These are phyloP conservation scores for Thymelicus acteon DNA, from an alignment of 2,888 invertebrate genomes.

Conservation along the genomic window DNA sequence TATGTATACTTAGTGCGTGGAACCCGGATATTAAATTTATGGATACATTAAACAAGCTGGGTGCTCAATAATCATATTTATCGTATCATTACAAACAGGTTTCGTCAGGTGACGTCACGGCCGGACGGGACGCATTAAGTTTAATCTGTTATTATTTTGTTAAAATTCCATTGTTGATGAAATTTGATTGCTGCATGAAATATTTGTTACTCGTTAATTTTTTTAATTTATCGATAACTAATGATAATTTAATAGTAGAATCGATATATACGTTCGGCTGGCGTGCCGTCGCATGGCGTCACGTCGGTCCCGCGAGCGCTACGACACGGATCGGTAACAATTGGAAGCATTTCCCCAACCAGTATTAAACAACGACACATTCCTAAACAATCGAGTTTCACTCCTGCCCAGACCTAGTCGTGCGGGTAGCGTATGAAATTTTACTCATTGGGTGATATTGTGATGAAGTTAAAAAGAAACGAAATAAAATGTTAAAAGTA, in stretches of 20 bases:
- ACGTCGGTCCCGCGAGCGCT: conserved; percentile 8
- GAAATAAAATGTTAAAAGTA: conserved; percentile 56
- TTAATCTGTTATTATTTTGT: conserved; percentile 22
- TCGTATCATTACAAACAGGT: conserved; percentile 18
- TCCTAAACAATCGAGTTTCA: conserved; percentile 74
- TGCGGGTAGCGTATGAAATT: conserved; percentile 57
- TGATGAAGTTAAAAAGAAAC: conserved; percentile 59
- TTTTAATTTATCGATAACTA: conserved; percentile 23
- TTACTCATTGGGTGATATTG: conserved; percentile 80
- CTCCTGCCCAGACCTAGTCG: conserved; percentile 64
- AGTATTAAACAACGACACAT: conserved; percentile 79
- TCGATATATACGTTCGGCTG: conserved; percentile 10
- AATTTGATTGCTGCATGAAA: conserved; percentile 29
- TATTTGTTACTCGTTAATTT: conserved; percentile 32
- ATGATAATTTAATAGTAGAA: conserved; percentile 18
- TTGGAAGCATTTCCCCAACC: conserved; percentile 54
- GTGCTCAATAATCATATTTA: conserved; percentile 36
- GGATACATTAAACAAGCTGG: conserved; percentile 30
- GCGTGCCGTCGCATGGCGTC: not conserved
- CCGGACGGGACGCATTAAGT: conserved; percentile 15
- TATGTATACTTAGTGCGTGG: conserved; percentile 19
- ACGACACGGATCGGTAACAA: conserved; percentile 36
- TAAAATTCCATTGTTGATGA: conserved; percentile 31
- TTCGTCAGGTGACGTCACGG: conserved; percentile 3
- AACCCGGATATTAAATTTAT: conserved; percentile 21